These are phyloP conservation scores for Seriola quinqueradiata DNA, from an alignment of 2,113 vertebrate genomes.

Conservation along the genomic window DNA sequence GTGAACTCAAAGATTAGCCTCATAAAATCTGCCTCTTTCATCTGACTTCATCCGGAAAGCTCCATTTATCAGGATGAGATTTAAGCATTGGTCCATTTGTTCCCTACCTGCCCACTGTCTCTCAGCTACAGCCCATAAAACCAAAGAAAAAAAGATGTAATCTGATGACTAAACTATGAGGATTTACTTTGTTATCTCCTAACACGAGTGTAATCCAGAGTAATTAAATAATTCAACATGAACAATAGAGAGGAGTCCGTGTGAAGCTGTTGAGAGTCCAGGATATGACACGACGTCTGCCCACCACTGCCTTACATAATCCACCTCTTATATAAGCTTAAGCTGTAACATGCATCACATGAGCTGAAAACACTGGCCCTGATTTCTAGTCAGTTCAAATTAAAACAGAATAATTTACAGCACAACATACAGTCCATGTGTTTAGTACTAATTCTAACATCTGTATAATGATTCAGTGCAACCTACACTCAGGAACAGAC, in stretches of 20 bases:
- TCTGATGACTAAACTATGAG: not conserved
- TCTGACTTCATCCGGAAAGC: too few species aligned
- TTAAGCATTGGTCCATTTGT: too few species aligned
- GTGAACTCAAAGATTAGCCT: not conserved
- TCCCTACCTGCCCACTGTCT: not conserved
- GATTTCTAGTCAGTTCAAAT: not conserved
- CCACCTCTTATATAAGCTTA: constrained; percentile 38
- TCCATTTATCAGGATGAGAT: too few species aligned
- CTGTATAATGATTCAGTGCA: not conserved
- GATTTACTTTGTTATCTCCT: constrained; percentile 19
- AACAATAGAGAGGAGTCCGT: constrained; percentile 5
- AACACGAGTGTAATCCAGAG: constrained; percentile 3
- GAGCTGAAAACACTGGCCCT: not conserved
- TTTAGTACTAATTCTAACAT: too few species aligned
- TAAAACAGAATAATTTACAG: not conserved
- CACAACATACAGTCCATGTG: not conserved
- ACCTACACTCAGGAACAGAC: not conserved
- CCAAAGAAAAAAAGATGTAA: constrained; percentile 3
- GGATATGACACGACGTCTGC: not conserved
- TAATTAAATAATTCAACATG: not conserved
- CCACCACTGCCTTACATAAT: constrained; percentile 42
- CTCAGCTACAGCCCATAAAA: not conserved
- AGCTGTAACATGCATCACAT: constrained; percentile 13
- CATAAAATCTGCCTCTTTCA: not conserved
- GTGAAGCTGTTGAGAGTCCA: not conserved